Evolutionary conservation across 2,888 invertebrate species (phyloP), one percentile per base, ranked within the genome.

Genomic region (Hydrotaea cyrtoneurina): DNA sequence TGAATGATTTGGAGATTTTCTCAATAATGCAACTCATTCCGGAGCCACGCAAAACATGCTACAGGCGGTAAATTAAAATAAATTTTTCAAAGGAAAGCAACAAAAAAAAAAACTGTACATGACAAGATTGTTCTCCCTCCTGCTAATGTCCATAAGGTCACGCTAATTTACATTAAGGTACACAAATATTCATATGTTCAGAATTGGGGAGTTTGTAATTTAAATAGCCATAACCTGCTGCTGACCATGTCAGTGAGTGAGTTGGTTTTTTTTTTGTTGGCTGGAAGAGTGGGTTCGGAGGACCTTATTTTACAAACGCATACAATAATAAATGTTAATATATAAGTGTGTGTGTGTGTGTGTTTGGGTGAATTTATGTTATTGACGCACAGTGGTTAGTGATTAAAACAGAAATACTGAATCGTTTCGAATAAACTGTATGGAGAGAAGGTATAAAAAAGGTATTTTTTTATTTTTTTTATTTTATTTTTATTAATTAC

Each of bases 351-450:
- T 36, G 36, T 36, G 36, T 19, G 21, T 59, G 17, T 59, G 13
- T 1, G 19, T 21, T 39, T 19, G 53, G 46, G 11, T 82, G 46
- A 83, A 79, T 79, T 79, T 77, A 80, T 80, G 74, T n/a, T n/a
- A 74, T 69, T 80, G 64, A 72, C 76, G 79, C 43, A 55, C 72
- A 36, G 55, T 46, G 55, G n/a, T n/a, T n/a, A n/a, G n/a, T n/a
- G n/a, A n/a, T n/a, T n/a, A n/a, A n/a, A n/a, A n/a, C n/a, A n/a
- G n/a, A n/a, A n/a, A n/a, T n/a, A n/a, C n/a, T n/a, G n/a, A n/a
- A n/a, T n/a, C n/a, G n/a, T n/a, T n/a, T n/a, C n/a, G n/a, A n/a
- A n/a, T n/a, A n/a, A n/a, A n/a, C n/a, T n/a, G n/a, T n/a, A n/a
- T n/a, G n/a, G n/a, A n/a, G n/a, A n/a, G n/a, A n/a, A n/a, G n/a